These are phyloP conservation scores for Pinctada fucata DNA, from an alignment of 2,888 invertebrate species.

Conservation along the genomic window DNA sequence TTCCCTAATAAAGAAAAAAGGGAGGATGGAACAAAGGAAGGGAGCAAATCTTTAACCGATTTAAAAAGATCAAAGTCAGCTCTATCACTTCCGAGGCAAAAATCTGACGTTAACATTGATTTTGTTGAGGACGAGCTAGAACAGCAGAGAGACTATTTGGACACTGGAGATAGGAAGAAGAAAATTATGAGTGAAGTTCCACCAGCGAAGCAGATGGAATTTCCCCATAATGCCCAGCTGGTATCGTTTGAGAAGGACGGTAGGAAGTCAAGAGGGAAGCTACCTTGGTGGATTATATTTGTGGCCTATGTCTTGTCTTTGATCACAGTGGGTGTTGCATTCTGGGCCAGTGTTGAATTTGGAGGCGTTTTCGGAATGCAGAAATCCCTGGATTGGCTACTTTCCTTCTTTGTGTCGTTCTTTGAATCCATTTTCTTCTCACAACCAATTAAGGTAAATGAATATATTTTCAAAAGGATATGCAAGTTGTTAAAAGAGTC, in stretches of 20 bases:
- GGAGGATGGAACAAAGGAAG: conserved; percentile 15
- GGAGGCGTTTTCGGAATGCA: conserved; percentile 58
- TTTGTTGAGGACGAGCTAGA: conserved; percentile 26
- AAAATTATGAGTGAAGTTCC: conserved; percentile 10
- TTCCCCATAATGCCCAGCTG: conserved; percentile 1
- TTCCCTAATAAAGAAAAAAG: neutral
- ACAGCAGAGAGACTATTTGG: conserved; percentile 43
- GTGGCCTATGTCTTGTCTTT: conserved; percentile 54
- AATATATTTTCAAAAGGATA: too few relatives aligned
- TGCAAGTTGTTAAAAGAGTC: neutral
- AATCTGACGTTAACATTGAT: conserved; percentile 17
- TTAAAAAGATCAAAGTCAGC: conserved; percentile 3
- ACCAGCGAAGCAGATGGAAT: neutral
- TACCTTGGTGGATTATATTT: conserved; percentile 55
- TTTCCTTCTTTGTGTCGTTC: conserved; percentile 57
- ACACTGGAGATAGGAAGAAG: conserved; percentile 40
- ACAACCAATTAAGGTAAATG: conserved; percentile 61
- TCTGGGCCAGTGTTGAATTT: conserved; percentile 57
- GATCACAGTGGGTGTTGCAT: conserved; percentile 46
- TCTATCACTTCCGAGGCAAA: conserved; percentile 10
- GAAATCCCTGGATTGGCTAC: conserved; percentile 57
- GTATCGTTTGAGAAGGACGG: conserved; percentile 23
- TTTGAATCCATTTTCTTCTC: conserved; percentile 61
- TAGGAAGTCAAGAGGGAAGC: conserved; percentile 25
- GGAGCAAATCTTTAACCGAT: conserved; percentile 1